Percentiles rank a stretch among this genome's conserved stretches.
These are phyloP conservation scores for Hormaphis cornu DNA, from an alignment of 1,140 invertebrate genomes.

Conservation along the genomic window DNA sequence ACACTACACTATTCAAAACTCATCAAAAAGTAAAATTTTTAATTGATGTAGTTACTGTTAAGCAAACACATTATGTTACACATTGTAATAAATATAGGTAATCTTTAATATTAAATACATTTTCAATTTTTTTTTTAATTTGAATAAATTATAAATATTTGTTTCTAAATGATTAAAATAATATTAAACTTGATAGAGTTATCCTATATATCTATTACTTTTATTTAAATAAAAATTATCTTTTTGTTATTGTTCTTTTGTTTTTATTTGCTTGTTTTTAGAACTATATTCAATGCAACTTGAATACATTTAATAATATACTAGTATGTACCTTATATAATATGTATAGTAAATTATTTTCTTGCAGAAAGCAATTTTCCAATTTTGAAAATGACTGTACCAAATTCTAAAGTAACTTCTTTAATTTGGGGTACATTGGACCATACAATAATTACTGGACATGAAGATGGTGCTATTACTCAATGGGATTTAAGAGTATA, in stretches of 20 bases:
- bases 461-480: slow-evolving; percentile 83
- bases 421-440: slow-evolving; percentile 87
- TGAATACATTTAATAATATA: slow-evolving; percentile 3
- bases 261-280: too few relatives aligned
- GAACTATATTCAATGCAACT: too few relatives aligned
- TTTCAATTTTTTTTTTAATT: slow-evolving; percentile 19
- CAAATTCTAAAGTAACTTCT: slow-evolving; percentile 69
- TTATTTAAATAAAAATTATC: too few relatives aligned
- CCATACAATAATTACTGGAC: slow-evolving; percentile 84
- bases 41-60: neutral
- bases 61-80: neutral
- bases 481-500: slow-evolving; percentile 81
- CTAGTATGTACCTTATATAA: neutral
- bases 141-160: too few relatives aligned
- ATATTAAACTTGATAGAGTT: too few relatives aligned
- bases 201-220: too few relatives aligned
- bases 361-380: slow-evolving; percentile 44
- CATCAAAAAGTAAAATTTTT: neutral
- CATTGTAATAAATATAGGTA: neutral
- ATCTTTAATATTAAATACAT: neutral
- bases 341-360: neutral
- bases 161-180: too few relatives aligned
- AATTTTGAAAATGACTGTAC: slow-evolving; percentile 45
- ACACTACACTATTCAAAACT: too few relatives aligned
- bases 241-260: too few relatives aligned